Evolutionary conservation across 37 sponge, comb jelly and placozoan genomes (phyloP), one percentile per base, ranked within the genome.

Genomic region (Ianthella basta): DNA sequence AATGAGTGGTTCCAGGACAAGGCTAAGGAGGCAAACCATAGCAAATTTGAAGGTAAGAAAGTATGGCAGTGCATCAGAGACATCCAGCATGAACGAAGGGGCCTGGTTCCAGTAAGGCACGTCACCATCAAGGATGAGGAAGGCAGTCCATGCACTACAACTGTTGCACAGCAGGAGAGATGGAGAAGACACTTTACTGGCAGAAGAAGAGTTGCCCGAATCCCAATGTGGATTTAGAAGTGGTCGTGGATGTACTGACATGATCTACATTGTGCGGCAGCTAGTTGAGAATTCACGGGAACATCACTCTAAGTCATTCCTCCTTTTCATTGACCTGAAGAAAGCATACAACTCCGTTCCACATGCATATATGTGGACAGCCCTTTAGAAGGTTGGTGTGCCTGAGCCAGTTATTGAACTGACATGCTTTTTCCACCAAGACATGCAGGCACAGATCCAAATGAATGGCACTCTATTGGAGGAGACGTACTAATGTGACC

Each of bases 21-120:
- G 79, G 86, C 80, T 32, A 13, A 25, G 69, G 86, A 86, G n/a
- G 80, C 80, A 29, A 57, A 80, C 39, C 54, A 34, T 2, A 67
- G 66, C 24, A 79, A 80, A 30, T 29, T 63, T 55, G 86, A 32
- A 79, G 37, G 72, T 4, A 5, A 70, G 53, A 0, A 37, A 29
- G 68, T 86, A 59, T 86, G 86, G 69, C 54, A 35, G 25, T 86
- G 80, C 67, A 86, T 79, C 59, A 79, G 80, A n/a, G 86, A 80
- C 72, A 70, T 70, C 32, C 72, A 70, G 12, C 38, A 35, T 37
- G 86, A 56, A 4, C 79, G 69, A 29, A 79, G 80, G 64, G 86
- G 80, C 0, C 21, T 86, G 10, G 80, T 80, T 19, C 86, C 86
- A 63, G 13, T 79, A 37, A 79, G 34, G 23, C 0, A 14, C 3